phyloP scores from a whole-genome alignment of 2,888 invertebrate genomes.

The Coremacera marginata region DNA sequence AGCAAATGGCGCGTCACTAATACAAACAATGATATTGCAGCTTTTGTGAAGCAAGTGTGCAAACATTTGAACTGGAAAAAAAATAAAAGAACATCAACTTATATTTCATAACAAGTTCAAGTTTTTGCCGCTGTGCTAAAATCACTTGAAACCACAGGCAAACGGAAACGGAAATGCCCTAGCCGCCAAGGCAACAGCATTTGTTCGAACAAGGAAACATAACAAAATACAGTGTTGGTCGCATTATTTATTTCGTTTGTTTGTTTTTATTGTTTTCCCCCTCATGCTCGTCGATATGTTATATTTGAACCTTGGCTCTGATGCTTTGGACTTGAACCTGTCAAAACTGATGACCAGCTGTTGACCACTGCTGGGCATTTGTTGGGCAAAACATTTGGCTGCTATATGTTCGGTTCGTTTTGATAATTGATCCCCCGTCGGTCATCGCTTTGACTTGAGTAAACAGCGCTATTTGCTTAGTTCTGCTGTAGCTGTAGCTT shows the following conservation, averaged over 20 bases:
- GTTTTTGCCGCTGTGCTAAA: too few relatives aligned
- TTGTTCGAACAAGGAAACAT: neutral
- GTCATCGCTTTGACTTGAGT: neutral
- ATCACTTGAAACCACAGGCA: neutral
- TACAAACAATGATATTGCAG: neutral
- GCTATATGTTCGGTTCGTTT: neutral
- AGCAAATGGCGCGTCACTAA: constrained; percentile 1
- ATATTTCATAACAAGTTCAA: neutral
- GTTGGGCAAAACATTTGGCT: too few relatives aligned
- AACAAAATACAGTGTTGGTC: neutral
- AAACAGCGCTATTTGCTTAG: too few relatives aligned
- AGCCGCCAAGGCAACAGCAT: neutral
- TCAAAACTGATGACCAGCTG: too few relatives aligned
- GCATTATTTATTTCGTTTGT: neutral
- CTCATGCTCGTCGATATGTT: too few relatives aligned
- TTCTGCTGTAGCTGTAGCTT: too few relatives aligned
- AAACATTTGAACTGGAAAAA: neutral
- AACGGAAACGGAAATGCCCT: neutral
- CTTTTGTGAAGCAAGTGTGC: neutral
- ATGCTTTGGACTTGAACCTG: too few relatives aligned
- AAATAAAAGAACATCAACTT: neutral
- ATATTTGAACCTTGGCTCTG: too few relatives aligned
- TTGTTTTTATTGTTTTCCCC: neutral
- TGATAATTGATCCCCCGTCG: neutral
- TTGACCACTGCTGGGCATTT: too few relatives aligned